Percentiles rank a stretch among this genome's conserved stretches.
Conservation (phyloP, 2,888 invertebrate species). For the Villa cingulata region DNA sequence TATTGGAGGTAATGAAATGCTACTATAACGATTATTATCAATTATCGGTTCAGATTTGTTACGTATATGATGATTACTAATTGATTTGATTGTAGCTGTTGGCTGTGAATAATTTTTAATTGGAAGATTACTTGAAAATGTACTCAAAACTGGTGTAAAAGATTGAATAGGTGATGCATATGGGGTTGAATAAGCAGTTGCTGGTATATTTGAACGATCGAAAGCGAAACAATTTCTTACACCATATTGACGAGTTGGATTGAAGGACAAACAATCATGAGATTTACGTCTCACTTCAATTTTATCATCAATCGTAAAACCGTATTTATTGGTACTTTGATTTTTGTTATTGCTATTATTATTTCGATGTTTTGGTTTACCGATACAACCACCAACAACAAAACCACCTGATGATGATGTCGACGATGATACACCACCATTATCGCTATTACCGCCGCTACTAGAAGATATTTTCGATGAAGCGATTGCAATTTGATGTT, state of each 20-base stretch:
- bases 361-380: not conserved
- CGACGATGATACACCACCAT: not conserved
- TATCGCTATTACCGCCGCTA: too few relatives aligned
- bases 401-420: not conserved
- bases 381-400: not conserved
- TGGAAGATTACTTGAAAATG: slow-evolving; percentile 1
- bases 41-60: slow-evolving; percentile 11
- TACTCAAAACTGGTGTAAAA: not conserved
- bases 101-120: too few relatives aligned
- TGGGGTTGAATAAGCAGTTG: not conserved
- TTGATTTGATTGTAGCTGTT: not conserved
- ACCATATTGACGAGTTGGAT: not conserved
- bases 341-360: slow-evolving; percentile 8
- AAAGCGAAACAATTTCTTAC: not conserved
- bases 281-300: slow-evolving; percentile 13
- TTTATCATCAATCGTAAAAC: slow-evolving; percentile 3
- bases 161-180: not conserved
- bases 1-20: not conserved
- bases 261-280: not conserved
- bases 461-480: slow-evolving; percentile 4
- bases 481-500: slow-evolving; percentile 8
- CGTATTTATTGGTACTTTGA: slow-evolving; percentile 7
- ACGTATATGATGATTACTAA: slow-evolving; percentile 8
- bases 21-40: not conserved
- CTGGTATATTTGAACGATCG: slow-evolving; percentile 1